phyloP scores from a whole-genome alignment of 2,113 vertebrate genomes.

The Cavia aperea region DNA sequence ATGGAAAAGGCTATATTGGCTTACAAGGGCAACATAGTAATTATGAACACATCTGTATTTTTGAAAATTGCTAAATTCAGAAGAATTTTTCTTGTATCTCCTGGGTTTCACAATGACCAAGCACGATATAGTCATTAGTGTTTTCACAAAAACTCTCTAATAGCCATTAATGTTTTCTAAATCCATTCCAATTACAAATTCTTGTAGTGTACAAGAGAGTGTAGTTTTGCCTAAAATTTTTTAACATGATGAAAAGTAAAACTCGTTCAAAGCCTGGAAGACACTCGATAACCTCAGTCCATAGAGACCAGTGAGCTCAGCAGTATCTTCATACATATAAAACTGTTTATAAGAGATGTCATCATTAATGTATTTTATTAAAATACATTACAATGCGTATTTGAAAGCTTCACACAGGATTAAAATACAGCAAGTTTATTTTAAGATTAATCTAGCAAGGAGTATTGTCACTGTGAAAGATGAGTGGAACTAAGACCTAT shows the following conservation, averaged over 20 bases:
- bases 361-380: slow-evolving; percentile 55
- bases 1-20: background rate
- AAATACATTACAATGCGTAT: slow-evolving; percentile 51
- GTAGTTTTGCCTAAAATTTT: background rate
- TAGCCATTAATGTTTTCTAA: slow-evolving; percentile 34
- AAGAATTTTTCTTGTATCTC: slow-evolving; percentile 31
- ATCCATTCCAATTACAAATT: slow-evolving; percentile 43
- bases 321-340: background rate
- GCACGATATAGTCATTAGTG: slow-evolving; percentile 37
- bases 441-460: slow-evolving; percentile 59
- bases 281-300: background rate
- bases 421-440: slow-evolving; percentile 64
- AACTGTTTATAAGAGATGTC: slow-evolving; percentile 18
- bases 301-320: background rate
- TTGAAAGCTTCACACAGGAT: slow-evolving; percentile 52
- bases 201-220: background rate
- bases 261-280: background rate
- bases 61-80: slow-evolving; percentile 15
- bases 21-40: background rate
- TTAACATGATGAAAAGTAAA: background rate
- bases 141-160: slow-evolving; percentile 13
- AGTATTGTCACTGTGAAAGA: slow-evolving; percentile 62
- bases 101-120: slow-evolving; percentile 25
- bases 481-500: slow-evolving; percentile 62
- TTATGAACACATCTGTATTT: slow-evolving; percentile 8